Conservation (phyloP, 1,140 invertebrate species). For the Euschistus heros region DNA sequence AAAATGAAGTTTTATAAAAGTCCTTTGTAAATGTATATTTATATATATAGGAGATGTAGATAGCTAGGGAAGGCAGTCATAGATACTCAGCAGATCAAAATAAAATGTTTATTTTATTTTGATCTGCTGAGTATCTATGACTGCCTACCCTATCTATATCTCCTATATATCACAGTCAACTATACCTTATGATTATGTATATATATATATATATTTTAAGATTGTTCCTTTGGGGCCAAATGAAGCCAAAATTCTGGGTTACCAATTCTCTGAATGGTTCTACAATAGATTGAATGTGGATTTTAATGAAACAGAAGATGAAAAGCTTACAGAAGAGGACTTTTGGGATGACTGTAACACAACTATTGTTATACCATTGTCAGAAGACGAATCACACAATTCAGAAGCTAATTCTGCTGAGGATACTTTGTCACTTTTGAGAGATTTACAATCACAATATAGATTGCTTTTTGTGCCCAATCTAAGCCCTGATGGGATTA, state of each 20-base stretch:
- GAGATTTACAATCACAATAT: constrained; percentile 36
- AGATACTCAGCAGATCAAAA: too few relatives aligned
- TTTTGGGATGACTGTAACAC: constrained; percentile 43
- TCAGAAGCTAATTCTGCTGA: constrained; percentile 30
- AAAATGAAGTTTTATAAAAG: too few relatives aligned
- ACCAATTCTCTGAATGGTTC: constrained; percentile 49
- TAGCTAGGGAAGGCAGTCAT: too few relatives aligned
- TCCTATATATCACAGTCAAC: too few relatives aligned
- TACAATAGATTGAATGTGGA: constrained; percentile 43
- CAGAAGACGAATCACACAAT: constrained; percentile 28
- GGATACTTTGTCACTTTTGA: constrained; percentile 35
- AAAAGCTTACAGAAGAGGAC: constrained; percentile 39
- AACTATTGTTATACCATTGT: constrained; percentile 29
- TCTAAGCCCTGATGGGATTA: constrained; percentile 39
- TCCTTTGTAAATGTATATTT: too few relatives aligned
- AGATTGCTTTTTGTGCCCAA: constrained; percentile 50
- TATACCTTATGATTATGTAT: too few relatives aligned
- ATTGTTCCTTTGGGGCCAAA: neutral
- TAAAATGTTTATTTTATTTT: too few relatives aligned
- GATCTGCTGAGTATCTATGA: too few relatives aligned
- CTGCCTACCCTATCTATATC: too few relatives aligned
- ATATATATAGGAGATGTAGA: too few relatives aligned
- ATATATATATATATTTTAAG: neutral
- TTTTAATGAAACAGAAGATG: constrained; percentile 26
- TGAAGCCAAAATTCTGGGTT: constrained; percentile 35